phyloP scores from a whole-genome alignment of 1,140 invertebrate species.

The Neotoxoptera formosana region DNA sequence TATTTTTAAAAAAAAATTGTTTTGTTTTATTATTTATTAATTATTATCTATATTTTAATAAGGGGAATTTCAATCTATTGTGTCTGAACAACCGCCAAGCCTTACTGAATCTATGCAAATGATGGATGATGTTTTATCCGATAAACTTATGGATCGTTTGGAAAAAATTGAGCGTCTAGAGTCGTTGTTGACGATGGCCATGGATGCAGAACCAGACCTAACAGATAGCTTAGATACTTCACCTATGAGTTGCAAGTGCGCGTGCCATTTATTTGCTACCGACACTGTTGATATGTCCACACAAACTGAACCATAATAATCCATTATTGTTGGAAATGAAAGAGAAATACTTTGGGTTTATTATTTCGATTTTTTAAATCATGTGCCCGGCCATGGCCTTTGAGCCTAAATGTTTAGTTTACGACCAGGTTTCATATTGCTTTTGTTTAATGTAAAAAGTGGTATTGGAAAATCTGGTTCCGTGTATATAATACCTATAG shows the following conservation, averaged over 20 bases:
- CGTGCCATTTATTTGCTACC: slow-evolving; percentile 25
- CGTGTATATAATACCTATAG: slow-evolving; percentile 15
- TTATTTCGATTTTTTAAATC: neutral
- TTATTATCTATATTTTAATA: neutral
- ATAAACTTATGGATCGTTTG: slow-evolving; percentile 82
- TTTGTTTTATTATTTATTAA: neutral
- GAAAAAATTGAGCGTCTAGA: slow-evolving; percentile 87
- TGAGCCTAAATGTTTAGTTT: neutral
- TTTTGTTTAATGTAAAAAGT: neutral
- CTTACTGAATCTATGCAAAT: slow-evolving; percentile 90
- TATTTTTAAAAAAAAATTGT: neutral
- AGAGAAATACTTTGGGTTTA: neutral
- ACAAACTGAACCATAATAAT: slow-evolving; percentile 43
- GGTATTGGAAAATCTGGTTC: slow-evolving; percentile 14
- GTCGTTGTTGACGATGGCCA: slow-evolving; percentile 79
- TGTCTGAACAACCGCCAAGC: slow-evolving; percentile 74
- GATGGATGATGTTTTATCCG: slow-evolving; percentile 85
- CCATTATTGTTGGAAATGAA: neutral
- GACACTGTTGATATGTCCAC: slow-evolving; percentile 48
- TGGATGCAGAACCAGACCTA: slow-evolving; percentile 47
- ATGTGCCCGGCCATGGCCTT: neutral
- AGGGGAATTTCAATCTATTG: slow-evolving; percentile 30
- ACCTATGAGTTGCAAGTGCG: slow-evolving; percentile 33
- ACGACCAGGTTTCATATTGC: neutral
- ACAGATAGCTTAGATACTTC: slow-evolving; percentile 25